Base-by-base conservation (phyloP, 2,113 vertebrate genomes). In the Sylvietta virens region DNA sequence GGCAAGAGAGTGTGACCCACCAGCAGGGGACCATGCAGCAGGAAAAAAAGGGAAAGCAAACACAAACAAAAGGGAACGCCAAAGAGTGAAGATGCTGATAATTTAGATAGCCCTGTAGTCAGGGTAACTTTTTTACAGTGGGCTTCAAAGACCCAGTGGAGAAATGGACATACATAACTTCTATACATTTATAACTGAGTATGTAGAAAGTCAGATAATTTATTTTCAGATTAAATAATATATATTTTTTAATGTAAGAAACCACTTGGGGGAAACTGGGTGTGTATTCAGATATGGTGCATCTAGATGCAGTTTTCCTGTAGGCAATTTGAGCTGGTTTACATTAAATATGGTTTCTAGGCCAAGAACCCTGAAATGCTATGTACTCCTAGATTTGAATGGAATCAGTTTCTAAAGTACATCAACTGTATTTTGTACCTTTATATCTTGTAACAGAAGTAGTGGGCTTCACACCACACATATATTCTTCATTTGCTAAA, bases 121-220 rank as follows among this genome's bases (percentile, higher is more conserved):
- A 53, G 10, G 5, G 22, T 17, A 50, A 37, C 6, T 26, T 35
- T 13, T 69, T 57, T 51, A 28, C 2, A 47, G 19, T 0, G 0
- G 35, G 4, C 7, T 56, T 87, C 65, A 51, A 42, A 64, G 21
- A 6, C 5, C 3, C 28, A 42, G 11, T 39, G 23, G 11, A 92
- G 85, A 80, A 76, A 77, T 8, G 7, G 20, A 35, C 16, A 16
- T 4, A 2, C 1, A 21, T 74, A 45, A 21, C 30, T 21, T 54
- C 13, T 58, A 24, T 12, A 22, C 7, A 11, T 10, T 62, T 50
- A 19, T 24, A 70, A 58, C 0, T 35, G 20, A 51, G 4, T 14
- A 39, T 53, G 42, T 23, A 37, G 8, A 3, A 61, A 79, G 54
- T 54, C 23, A 58, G 8, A n/a, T 30, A 13, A 70, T 62, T 51